Evolutionary conservation across 2,113 vertebrate species (phyloP), one percentile per base, ranked within the genome.

Genomic region (Chloebia gouldiae): DNA sequence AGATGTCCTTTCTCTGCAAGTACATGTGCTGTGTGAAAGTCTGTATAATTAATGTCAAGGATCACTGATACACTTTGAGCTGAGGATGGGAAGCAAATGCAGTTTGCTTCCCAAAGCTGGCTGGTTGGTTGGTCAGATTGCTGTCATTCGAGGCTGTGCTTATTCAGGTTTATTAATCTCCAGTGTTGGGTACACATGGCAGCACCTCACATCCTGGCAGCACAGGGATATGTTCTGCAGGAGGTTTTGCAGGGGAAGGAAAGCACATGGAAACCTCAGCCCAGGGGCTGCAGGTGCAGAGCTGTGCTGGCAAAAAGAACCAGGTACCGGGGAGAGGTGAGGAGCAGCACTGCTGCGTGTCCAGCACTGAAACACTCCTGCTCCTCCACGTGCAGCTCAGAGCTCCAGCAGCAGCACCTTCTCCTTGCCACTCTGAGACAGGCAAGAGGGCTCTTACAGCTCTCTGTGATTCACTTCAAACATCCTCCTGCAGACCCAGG

Each of bases 171-270:
- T 44, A 24, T 61, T 47, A 9, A 79, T 12, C 28, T 13, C 1
- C 7, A 47, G 27, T 0, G 1, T 3, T 33, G 60, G 35, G 24
- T 27, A 7, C 25, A 27, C 19, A 4, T 0, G 13, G 79, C 31
- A 85, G 40, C 33, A 64, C 24, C 56, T 70, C 73, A n/a, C 35
- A 7, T 6, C 4, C 2, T 1, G 2, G n/a, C 39, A 45, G 35
- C 69, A 27, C 7, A 8, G 35, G 63, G 63, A 12, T 31, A 2
- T 3, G 49, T 10, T 12, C 31, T 44, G 42, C 50, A 87, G 53
- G 31, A 79, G 42, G 15, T 18, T 51, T 8, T 39, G 24, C 31
- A 59, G 78, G 54, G 33, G 40, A 71, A 77, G 45, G 27, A 85
- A 61, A 75, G 17, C 42, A 50, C 53, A 5, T 9, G 45, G 49